These are phyloP conservation scores for Steinernema scapterisci DNA, from an alignment of 2,888 invertebrate genomes.

Conservation along the genomic window DNA sequence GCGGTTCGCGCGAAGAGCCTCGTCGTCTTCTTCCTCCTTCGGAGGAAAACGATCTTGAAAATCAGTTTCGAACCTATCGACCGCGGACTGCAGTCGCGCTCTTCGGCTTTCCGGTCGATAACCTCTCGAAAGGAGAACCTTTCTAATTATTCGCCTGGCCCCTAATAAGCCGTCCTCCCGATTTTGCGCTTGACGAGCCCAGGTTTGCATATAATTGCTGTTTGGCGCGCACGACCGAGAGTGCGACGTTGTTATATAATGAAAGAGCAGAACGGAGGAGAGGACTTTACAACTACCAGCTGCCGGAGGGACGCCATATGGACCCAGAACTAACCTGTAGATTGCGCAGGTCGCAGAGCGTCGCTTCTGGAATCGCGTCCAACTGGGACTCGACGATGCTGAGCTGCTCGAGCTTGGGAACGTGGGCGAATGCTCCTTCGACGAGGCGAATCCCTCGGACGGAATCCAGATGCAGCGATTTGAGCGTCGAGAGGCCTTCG, in stretches of 20 bases:
- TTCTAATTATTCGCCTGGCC: slow-evolving; percentile 30
- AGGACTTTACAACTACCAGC: neutral
- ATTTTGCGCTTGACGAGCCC: slow-evolving; percentile 35
- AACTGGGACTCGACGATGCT: slow-evolving; percentile 34
- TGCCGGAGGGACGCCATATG: slow-evolving; percentile 17
- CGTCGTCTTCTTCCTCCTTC: no score
- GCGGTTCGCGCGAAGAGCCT: no score
- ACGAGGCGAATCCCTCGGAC: slow-evolving; percentile 24
- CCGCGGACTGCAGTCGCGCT: neutral
- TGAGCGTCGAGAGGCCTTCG: slow-evolving; percentile 37
- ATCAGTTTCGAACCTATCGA: neutral
- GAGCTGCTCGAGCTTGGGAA: slow-evolving; percentile 36
- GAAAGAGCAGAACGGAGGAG: slow-evolving; percentile 6
- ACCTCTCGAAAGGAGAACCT: slow-evolving; percentile 21
- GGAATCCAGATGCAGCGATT: slow-evolving; percentile 34
- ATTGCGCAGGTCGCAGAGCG: slow-evolving; percentile 36
- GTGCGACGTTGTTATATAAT: slow-evolving; percentile 30
- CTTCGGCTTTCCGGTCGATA: slow-evolving; percentile 6
- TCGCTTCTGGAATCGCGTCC: slow-evolving; percentile 33
- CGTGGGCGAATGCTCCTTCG: slow-evolving; percentile 30
- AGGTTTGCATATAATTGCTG: slow-evolving; percentile 12
- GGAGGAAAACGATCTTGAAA: no score
- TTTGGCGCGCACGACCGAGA: slow-evolving; percentile 37
- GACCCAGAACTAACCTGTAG: slow-evolving; percentile 37
- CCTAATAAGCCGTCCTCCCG: slow-evolving; percentile 28